Evolutionary conservation across 2,797 vertebrate species (phyloP).

Genomic region (Parotocinclus haroldoi): DNA sequence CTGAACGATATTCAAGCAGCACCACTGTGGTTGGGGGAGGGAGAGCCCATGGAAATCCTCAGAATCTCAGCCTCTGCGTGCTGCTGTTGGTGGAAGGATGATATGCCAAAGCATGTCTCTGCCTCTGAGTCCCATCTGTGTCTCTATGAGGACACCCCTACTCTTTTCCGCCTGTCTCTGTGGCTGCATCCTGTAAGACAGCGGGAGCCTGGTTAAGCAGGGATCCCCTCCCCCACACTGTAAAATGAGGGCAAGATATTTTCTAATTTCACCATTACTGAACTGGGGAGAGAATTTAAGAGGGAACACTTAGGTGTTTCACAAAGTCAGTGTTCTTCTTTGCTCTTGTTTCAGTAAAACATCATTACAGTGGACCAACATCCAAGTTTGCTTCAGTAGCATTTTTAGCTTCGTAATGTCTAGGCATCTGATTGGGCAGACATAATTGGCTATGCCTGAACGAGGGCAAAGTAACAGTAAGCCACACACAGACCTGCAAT

Average conservation of each 20-base stretch:
- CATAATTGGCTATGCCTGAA: no score
- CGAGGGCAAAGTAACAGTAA: no score
- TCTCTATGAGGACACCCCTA: slow-evolving; percentile 49
- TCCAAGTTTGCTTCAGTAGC: slow-evolving; percentile 16
- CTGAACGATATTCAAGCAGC: slow-evolving; percentile 64
- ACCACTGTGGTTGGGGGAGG: slow-evolving; percentile 28
- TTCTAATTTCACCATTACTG: slow-evolving; percentile 28
- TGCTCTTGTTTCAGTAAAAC: background rate
- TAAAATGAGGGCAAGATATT: slow-evolving; percentile 56
- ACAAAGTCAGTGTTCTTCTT: background rate
- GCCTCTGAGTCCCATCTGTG: slow-evolving; percentile 56
- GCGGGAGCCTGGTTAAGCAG: slow-evolving; percentile 56
- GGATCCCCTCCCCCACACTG: slow-evolving; percentile 48
- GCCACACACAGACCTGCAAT: no score
- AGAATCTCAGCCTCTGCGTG: slow-evolving; percentile 46
- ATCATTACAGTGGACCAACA: slow-evolving; percentile 18
- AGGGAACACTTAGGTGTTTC: background rate
- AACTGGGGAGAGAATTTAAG: background rate
- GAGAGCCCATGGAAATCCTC: slow-evolving; percentile 70
- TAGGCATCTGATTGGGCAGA: no score
- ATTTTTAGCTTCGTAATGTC: slow-evolving; percentile 8
- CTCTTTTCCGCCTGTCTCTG: slow-evolving; percentile 30
- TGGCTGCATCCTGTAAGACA: slow-evolving; percentile 49
- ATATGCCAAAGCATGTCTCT: slow-evolving; percentile 40
- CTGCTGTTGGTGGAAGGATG: slow-evolving; percentile 58